Evolutionary conservation across 2,888 invertebrate genomes (phyloP).

Genomic region (Ennomos erosarius): DNA sequence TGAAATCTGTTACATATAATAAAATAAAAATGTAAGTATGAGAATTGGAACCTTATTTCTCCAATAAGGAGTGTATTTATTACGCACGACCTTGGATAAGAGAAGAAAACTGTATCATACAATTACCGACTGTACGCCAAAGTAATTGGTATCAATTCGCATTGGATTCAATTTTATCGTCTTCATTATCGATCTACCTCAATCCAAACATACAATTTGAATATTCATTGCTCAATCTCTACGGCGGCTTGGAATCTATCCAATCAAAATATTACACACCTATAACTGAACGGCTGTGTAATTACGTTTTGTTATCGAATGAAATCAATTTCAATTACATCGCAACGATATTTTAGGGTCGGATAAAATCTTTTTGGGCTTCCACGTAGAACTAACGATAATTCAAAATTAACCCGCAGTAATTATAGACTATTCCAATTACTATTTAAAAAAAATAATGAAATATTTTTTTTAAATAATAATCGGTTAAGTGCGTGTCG

Average conservation of each 20-base stretch:
- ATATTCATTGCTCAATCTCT: slow-evolving; percentile 42
- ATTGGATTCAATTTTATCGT: slow-evolving; percentile 16
- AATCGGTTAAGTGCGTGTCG: too few species aligned
- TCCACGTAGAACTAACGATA: too few species aligned
- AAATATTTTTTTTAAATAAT: too few species aligned
- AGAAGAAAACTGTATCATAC: not conserved
- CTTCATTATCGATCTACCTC: slow-evolving; percentile 33
- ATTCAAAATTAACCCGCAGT: too few species aligned
- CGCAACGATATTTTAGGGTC: not conserved
- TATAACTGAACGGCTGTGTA: slow-evolving; percentile 14
- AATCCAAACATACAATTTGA: slow-evolving; percentile 40
- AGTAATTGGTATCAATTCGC: slow-evolving; percentile 5
- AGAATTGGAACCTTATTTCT: too few species aligned
- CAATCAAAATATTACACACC: slow-evolving; percentile 28
- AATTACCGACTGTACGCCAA: not conserved
- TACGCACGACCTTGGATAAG: not conserved
- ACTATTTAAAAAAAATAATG: too few species aligned
- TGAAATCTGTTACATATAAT: too few species aligned
- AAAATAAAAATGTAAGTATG: too few species aligned
- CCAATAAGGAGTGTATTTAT: too few species aligned
- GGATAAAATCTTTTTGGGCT: too few species aligned
- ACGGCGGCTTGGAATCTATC: slow-evolving; percentile 28
- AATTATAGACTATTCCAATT: too few species aligned
- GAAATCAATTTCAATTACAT: slow-evolving; percentile 6
- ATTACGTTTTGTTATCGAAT: slow-evolving; percentile 18